A percentile compares a stretch with the other conserved stretches of the same genome.
Evolutionary conservation across 2,888 invertebrate species (phyloP).

Genomic region (Aleiodes testaceus): DNA sequence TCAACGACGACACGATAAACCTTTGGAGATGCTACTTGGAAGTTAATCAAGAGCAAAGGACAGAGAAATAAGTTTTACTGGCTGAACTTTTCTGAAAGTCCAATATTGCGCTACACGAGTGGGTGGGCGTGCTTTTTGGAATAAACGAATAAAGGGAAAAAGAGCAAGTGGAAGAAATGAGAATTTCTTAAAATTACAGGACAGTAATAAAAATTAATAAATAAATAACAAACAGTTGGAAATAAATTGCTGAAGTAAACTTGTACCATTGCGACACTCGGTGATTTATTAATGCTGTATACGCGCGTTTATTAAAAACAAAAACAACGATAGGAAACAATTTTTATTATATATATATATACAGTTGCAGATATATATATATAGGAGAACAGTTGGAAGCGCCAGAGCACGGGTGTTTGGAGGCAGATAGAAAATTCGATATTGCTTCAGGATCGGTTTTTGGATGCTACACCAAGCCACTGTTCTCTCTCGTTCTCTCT

Average conservation of each 20-base stretch:
- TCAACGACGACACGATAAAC: conserved; percentile 37
- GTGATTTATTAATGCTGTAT: conserved; percentile 25
- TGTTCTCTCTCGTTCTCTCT: background rate
- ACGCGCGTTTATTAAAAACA: conserved; percentile 20
- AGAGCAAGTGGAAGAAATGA: conserved; percentile 26
- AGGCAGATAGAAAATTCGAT: conserved; percentile 28
- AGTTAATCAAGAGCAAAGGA: conserved; percentile 32
- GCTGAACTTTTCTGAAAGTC: conserved; percentile 25
- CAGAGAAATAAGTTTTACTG: conserved; percentile 29
- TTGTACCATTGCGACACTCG: background rate
- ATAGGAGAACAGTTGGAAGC: background rate
- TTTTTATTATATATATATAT: background rate
- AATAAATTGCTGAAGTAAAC: conserved; percentile 39
- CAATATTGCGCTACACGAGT: conserved; percentile 24
- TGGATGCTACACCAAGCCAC: conserved; percentile 13
- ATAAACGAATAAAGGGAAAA: conserved; percentile 3
- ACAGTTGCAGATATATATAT: background rate
- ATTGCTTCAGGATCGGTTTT: conserved; percentile 25
- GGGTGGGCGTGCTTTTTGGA: conserved; percentile 21
- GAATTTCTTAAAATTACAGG: conserved; percentile 12
- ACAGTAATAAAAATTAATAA: conserved; percentile 24
- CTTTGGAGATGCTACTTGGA: conserved; percentile 22
- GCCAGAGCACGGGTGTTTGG: background rate
- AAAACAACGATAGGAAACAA: conserved; percentile 5
- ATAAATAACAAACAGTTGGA: conserved; percentile 15